Conservation (phyloP, 2,113 vertebrate species). For the Eretmochelys imbricata region DNA sequence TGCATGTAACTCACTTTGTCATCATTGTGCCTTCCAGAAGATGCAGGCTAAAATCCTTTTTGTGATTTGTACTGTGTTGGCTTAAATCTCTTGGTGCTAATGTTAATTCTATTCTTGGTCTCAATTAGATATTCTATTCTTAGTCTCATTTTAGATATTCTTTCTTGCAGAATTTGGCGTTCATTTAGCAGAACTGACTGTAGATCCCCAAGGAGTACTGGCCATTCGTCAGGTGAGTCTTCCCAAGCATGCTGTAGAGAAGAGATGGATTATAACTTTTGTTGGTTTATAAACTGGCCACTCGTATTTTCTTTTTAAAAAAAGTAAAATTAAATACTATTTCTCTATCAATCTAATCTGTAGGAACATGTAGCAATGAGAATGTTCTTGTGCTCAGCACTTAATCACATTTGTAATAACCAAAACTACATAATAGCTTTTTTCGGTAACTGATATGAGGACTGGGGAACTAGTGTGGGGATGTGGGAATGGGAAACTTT, state of each 20-base stretch:
- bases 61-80: neutral
- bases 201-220: conserved; percentile 94
- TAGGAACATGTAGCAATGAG: neutral
- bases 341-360: neutral
- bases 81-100: neutral
- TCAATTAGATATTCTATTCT: neutral
- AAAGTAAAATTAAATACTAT: neutral
- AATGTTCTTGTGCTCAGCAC: too few species aligned
- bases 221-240: conserved; percentile 94
- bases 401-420: neutral
- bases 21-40: conserved; percentile 10
- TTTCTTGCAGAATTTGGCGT: conserved; percentile 93
- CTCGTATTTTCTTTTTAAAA: neutral
- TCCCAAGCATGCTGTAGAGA: neutral
- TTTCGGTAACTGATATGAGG: neutral
- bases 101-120: neutral
- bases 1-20: neutral
- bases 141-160: neutral
- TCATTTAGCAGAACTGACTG: conserved; percentile 96
- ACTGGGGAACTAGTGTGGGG: neutral
- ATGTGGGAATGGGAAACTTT: neutral
- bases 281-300: neutral
- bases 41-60: neutral
- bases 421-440: neutral
- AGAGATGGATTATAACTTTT: neutral